These are phyloP conservation scores for Rhagonycha fulva DNA, from an alignment of 2,888 invertebrate genomes.

Conservation along the genomic window DNA sequence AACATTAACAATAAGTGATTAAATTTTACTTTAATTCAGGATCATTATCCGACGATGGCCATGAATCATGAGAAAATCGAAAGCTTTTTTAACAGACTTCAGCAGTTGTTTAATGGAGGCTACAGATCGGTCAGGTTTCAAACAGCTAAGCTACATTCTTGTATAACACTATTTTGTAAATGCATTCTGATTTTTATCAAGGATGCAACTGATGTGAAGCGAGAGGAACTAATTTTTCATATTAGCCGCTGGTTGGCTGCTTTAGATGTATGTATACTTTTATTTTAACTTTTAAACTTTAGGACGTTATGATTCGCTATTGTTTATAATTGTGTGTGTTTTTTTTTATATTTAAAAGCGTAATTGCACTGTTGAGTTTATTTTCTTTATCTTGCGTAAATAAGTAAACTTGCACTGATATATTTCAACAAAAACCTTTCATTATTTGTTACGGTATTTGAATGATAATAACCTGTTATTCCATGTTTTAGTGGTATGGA, in stretches of 20 bases:
- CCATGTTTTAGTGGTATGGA: background rate
- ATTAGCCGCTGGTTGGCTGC: background rate
- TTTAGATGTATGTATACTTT: background rate
- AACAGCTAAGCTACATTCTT: background rate
- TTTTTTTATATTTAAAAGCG: no score
- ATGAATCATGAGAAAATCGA: background rate
- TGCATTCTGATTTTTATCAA: background rate
- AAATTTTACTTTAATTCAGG: background rate
- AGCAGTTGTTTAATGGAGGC: background rate
- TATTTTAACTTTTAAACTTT: background rate
- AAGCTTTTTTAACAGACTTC: background rate
- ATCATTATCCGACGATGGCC: background rate
- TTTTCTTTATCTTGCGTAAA: no score
- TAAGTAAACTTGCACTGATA: no score
- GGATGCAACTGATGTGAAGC: background rate
- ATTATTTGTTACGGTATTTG: background rate
- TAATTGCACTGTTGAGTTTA: no score
- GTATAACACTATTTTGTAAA: background rate
- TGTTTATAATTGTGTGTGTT: no score
- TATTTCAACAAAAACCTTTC: no score
- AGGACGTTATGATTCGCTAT: background rate
- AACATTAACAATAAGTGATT: background rate
- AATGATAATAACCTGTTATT: background rate
- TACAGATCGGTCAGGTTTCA: background rate
- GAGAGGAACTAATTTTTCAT: background rate